Percentiles rank a stretch among this genome's conserved stretches.
Conservation (phyloP, 2,888 invertebrate species). For the Orthosia gothica region DNA sequence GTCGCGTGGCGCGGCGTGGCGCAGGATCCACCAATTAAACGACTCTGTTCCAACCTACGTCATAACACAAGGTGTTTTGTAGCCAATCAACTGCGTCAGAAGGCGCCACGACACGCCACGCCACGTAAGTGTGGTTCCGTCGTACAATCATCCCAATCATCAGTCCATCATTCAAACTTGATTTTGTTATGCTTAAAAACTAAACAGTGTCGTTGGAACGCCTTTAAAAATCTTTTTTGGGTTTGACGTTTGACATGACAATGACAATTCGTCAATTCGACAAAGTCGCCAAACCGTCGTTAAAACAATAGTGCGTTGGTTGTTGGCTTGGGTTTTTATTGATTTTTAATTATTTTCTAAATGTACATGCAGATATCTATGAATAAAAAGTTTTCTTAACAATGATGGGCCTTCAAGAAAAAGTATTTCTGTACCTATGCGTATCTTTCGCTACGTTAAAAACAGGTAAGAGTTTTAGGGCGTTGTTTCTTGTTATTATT, state of each 20-base stretch:
- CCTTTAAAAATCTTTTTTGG: no score
- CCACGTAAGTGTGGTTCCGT: no score
- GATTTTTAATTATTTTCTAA: conserved; percentile 45
- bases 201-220: no score
- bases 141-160: no score
- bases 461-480: conserved; percentile 79
- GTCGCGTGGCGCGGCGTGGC: no score
- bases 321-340: conserved; percentile 54
- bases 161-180: neutral
- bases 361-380: conserved; percentile 14
- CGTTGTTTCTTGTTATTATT: conserved; percentile 72
- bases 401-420: conserved; percentile 66
- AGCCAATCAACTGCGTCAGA: no score
- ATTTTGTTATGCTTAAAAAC: neutral
- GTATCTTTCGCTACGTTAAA: conserved; percentile 70
- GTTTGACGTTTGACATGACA: no score
- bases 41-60: no score
- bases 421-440: conserved; percentile 66
- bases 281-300: conserved; percentile 18
- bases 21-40: no score
- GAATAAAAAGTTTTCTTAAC: conserved; percentile 43
- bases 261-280: no score
- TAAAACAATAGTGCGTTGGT: neutral
- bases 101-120: no score
- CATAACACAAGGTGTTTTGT: no score